Base-by-base conservation (phyloP, 2,888 invertebrate genomes). In the Dichetophora obliterata region DNA sequence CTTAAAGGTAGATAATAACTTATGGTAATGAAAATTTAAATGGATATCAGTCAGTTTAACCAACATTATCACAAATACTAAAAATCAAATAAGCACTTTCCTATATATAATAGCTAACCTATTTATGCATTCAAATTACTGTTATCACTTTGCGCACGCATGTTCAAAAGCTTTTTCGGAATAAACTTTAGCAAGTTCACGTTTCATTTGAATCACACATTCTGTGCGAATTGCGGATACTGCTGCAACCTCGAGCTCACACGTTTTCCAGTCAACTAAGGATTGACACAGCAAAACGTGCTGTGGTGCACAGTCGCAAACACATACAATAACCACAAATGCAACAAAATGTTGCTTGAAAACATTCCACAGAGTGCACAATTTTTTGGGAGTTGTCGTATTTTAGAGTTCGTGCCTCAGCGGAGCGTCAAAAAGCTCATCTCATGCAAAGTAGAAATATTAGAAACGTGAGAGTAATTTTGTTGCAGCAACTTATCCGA, bases 181-280 rank as follows among this genome's bases (percentile, higher is more conserved):
- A 43, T 11, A 43, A 43, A 43, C 43, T 6, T 43, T 43, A 11
- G 14, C 43, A 43, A 43, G 43, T 43, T 43, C 43, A 43, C 43
- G 43, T 43, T 43, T 6, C 43, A 31, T 43, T 43, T 43, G 11
- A 43, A 43, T 1, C 5, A 19, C 27, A 14, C 14, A 24, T 59
- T 59, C 11, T 5, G 59, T 5, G 59, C 9, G 27, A 59, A 54
- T 24, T 24, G 27, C 43, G 34, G 22, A 69, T 19, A 22, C 54
- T 27, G 1, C 16, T 65, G 31, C 66, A 54, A 54, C 66, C 54
- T 31, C 24, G 22, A 74, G n/a, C 14, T 54, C 24, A 27, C 54
- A 52, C 65, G 74, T 57, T 66, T 66, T 34, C 27, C 34, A 65
- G 31, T 22, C 48, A 65, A 74, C 73, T 74, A 74, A 74, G 73